A percentile compares a stretch with the other conserved stretches of the same genome.
These are phyloP conservation scores for Cephus pygmeus DNA, from an alignment of 2,888 invertebrate genomes.

Conservation along the genomic window DNA sequence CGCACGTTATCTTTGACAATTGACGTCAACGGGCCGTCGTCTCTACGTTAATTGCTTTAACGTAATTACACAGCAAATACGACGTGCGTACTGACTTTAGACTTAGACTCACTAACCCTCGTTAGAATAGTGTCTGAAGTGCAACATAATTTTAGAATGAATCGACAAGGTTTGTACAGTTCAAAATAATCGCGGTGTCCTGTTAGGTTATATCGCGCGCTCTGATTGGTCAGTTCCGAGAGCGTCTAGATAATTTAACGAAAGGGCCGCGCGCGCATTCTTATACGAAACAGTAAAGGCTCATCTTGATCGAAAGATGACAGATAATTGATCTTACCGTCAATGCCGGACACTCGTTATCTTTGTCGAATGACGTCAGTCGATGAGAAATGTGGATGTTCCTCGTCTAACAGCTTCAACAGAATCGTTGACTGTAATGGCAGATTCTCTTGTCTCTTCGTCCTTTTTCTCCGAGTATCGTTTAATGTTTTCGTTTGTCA, in stretches of 20 bases:
- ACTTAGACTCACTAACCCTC: background rate
- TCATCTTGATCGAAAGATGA: slow-evolving; percentile 3
- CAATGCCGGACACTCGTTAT: slow-evolving; percentile 18
- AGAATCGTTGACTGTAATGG: background rate
- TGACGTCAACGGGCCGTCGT: slow-evolving; percentile 51
- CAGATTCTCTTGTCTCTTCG: background rate
- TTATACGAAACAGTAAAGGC: background rate
- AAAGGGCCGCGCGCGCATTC: background rate
- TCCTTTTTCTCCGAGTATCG: background rate
- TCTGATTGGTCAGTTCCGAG: slow-evolving; percentile 1
- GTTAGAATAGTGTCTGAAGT: background rate
- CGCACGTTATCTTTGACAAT: slow-evolving; percentile 57
- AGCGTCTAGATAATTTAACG: background rate
- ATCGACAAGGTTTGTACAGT: background rate
- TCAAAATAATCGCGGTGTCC: background rate
- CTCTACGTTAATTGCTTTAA: slow-evolving; percentile 49
- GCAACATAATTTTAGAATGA: background rate
- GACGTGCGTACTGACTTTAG: slow-evolving; percentile 12
- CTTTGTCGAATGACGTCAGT: slow-evolving; percentile 34
- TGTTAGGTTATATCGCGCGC: background rate
- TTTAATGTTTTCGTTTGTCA: background rate
- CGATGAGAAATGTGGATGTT: background rate
- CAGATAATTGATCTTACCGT: slow-evolving; percentile 27
- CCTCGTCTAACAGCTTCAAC: background rate
- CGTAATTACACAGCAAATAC: slow-evolving; percentile 49